A percentile compares a stretch with the other conserved stretches of the same genome.
Evolutionary conservation across 2,888 invertebrate genomes (phyloP).

Genomic region (Megamerina dolium): DNA sequence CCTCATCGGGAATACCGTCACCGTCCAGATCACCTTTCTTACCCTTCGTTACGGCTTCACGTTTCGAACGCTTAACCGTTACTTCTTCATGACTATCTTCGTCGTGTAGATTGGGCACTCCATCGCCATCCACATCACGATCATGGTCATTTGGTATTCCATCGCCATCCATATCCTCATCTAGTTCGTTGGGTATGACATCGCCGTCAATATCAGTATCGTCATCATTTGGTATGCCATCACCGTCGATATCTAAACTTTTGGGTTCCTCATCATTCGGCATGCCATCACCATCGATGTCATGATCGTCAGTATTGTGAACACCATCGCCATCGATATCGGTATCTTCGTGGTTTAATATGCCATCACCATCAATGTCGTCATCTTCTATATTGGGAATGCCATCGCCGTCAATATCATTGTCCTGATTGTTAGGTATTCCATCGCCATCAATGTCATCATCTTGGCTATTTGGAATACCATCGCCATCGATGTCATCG

Average conservation of each 20-base stretch:
- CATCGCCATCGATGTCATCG: constrained; percentile 37
- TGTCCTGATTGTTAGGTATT: constrained; percentile 33
- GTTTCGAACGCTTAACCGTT: constrained; percentile 47
- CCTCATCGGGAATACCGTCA: constrained; percentile 29
- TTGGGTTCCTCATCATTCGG: constrained; percentile 24
- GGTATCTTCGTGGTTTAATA: constrained; percentile 34
- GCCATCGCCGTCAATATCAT: constrained; percentile 44
- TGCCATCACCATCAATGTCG: constrained; percentile 45
- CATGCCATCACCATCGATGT: constrained; percentile 25
- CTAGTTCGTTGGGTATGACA: constrained; percentile 30
- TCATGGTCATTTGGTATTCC: constrained; percentile 23
- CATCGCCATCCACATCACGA: constrained; percentile 46
- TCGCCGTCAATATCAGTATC: constrained; percentile 34
- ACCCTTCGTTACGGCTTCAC: constrained; percentile 29
- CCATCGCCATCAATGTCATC: constrained; percentile 34
- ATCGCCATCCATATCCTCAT: constrained; percentile 30
- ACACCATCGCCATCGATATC: constrained; percentile 26
- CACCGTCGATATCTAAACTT: constrained; percentile 25
- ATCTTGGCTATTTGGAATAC: constrained; percentile 42
- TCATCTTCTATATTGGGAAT: constrained; percentile 41
- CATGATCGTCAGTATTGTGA: constrained; percentile 19
- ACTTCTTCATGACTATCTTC: constrained; percentile 32
- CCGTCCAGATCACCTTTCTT: constrained; percentile 42
- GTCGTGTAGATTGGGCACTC: constrained; percentile 49
- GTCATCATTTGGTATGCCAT: constrained; percentile 36